Base-by-base conservation (phyloP, 1,140 invertebrate genomes). In the Diprion similis region DNA sequence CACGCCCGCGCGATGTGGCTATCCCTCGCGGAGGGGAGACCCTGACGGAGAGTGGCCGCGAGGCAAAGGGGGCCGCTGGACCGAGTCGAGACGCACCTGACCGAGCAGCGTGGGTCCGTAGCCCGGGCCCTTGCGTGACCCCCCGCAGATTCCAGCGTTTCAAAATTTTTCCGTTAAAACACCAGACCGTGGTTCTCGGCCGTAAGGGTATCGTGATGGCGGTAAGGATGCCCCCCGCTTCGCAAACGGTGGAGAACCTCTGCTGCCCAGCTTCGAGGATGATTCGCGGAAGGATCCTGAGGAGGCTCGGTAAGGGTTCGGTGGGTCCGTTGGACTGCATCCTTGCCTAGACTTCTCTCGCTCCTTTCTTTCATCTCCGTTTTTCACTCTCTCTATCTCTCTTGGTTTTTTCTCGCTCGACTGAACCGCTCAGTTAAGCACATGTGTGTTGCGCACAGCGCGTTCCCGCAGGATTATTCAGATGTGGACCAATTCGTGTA, bases 311-410 rank as follows among this genome's bases (percentile, higher is more conserved):
- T 13, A 59, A 59, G 51, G 51, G 51, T 59, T 59, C 24, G 24
- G 24, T 37, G 24, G 24, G 24, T 37, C 75, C n/a, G 15, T 19
- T 46, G 51, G 46, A 47, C 71, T 37, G 24, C 24, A 37, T 37
- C 24, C 24, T 37, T 37, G 24, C 24, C 24, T 37, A 24, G 45
- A 79, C 51, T 78, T 78, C 77, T 15, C 10, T 67, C 69, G 45
- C n/a, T 45, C 64, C 46, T 17, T 65, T 10, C 68, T 13, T 9
- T 24, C 65, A 73, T 51, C 46, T 10, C 47, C 66, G n/a, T 51
- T 59, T 13, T 69, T 70, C 76, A 67, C 47, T 68, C 59, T 69
- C 51, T 71, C 65, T 75, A 47, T 72, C 51, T 69, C 19, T 47
- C 72, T 70, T 70, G 18, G 68, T 66, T 37, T 9, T 69, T 48